phyloP scores from a whole-genome alignment of 2,888 invertebrate species.

The Drosophila cracens region DNA sequence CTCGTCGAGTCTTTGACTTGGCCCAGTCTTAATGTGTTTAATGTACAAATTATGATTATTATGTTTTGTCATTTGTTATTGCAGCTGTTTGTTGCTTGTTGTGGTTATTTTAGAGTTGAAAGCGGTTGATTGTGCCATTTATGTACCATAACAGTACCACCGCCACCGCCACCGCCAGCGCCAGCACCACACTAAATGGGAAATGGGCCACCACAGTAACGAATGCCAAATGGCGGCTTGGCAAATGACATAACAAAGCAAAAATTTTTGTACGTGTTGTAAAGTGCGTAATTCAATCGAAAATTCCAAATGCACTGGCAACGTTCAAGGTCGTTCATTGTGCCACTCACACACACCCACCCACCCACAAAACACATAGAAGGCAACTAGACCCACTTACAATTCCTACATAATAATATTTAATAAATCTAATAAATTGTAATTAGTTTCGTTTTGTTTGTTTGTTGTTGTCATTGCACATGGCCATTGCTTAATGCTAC shows the following conservation, averaged over 20 bases:
- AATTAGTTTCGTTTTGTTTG: slow-evolving; percentile 35
- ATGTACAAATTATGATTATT: slow-evolving; percentile 73
- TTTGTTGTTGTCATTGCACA: slow-evolving; percentile 62
- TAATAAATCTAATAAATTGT: slow-evolving; percentile 71
- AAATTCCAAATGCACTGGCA: slow-evolving; percentile 34
- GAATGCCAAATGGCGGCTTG: slow-evolving; percentile 43
- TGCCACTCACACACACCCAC: slow-evolving; percentile 23
- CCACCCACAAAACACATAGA: slow-evolving; percentile 7
- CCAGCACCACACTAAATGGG: slow-evolving; percentile 59
- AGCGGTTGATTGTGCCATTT: slow-evolving; percentile 74
- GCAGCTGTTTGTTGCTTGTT: slow-evolving; percentile 23
- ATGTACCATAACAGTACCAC: slow-evolving; percentile 25
- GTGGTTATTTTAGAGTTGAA: slow-evolving; percentile 37
- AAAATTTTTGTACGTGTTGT: slow-evolving; percentile 49
- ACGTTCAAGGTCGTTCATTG: slow-evolving; percentile 65
- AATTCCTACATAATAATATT: slow-evolving; percentile 63
- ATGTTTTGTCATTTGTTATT: slow-evolving; percentile 26
- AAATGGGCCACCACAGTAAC: slow-evolving; percentile 59
- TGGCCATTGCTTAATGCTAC: slow-evolving; percentile 68
- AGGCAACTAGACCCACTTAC: slow-evolving; percentile 26
- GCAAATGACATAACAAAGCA: slow-evolving; percentile 46
- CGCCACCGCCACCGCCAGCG: background rate
- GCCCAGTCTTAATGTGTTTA: slow-evolving; percentile 69
- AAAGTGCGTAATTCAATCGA: slow-evolving; percentile 58
- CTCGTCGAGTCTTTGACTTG: slow-evolving; percentile 31